Evolutionary conservation across 2,888 invertebrate species (phyloP), one percentile per base, ranked within the genome.

Genomic region (Drosophila falleni): DNA sequence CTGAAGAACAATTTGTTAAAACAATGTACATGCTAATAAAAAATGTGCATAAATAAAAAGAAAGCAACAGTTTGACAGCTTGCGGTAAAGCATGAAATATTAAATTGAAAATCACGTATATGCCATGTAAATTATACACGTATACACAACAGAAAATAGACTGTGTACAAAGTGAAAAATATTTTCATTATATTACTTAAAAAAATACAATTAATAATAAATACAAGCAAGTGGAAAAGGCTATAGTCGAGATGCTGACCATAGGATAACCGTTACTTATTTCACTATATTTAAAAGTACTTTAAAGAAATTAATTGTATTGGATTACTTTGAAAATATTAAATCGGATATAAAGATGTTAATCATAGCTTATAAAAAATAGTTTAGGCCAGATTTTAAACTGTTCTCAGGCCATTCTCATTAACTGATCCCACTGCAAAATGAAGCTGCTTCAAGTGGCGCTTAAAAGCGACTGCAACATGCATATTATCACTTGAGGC

Each of bases 381-480:
- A n/a, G n/a, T n/a, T n/a, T n/a, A n/a, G n/a, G n/a, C n/a, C n/a
- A n/a, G 37, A 51, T 51, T 37, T 35, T 9, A n/a, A 37, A 23
- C 23, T 23, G 15, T 11, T 13, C 49, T 31, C 5, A 19, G 23
- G 19, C 13, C 19, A 19, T 11, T 13, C 54, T 31, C 41, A 19
- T 19, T 23, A 55, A n/a, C 35, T 37, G 26, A 47, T 47, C 3
- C 47, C 26, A 47, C 15, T 39, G 29, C 41, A n/a, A n/a, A 11
- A n/a, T n/a, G 31, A 26, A 60, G 35, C 53, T 29, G 31, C 46
- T 23, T 23, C 31, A 15, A 54, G 46, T 26, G 56, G 19, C 44
- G 46, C 26, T 33, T 19, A 31, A 19, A 31, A n/a, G 23, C 23
- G 15, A 54, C 6, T 54, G 16, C 41, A 41, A 9, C 29, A 56